Base-by-base conservation (phyloP, 2,888 invertebrate species). In the Conus canariensis region DNA sequence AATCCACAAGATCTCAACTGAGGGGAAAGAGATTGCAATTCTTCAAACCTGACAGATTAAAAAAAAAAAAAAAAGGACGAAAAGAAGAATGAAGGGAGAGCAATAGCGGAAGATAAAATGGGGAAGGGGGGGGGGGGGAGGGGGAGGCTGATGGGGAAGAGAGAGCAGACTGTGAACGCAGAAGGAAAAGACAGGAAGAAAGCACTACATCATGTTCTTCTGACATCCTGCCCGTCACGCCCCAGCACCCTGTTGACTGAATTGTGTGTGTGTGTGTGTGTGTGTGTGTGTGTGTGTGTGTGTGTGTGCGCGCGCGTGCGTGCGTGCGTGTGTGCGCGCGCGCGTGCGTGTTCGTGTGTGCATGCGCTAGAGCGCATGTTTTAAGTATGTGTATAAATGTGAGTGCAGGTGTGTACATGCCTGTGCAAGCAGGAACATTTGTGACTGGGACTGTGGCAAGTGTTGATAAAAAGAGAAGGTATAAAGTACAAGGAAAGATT, bases 151-250 rank as follows among this genome's bases (percentile, higher is more conserved):
- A 10, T 45, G n/a, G n/a, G 74, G n/a, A 22, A n/a, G 74, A n/a
- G 74, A n/a, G 74, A 9, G 45, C 12, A 45, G 80, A 30, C 45
- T 8, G 77, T 14, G 45, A 22, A 45, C 0, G 80, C 14, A 80
- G 80, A 12, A 80, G 80, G 80, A 45, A 30, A 12, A 10, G 85
- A 60, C 85, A 85, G 85, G 85, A 85, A 85, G 60, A 85, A 25
- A 85, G 85, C 85, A 85, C 30, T 85, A 25, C 85, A 60, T 85
- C 59, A 85, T 85, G 60, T 60, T 85, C n/a, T 22, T 6, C 3
- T 64, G 85, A 85, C 85, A 85, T 60, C 85, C 25, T 85, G 85
- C n/a, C 25, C 12, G n/a, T 85, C 25, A 85, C 85, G 25, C 85
- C 85, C 85, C 14, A 22, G 60, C 60, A 85, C 25, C 22, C 85